A percentile compares a stretch with the other conserved stretches of the same genome.
These are phyloP conservation scores for Scytalopus superciliaris DNA, from an alignment of 2,113 vertebrate species.

Conservation along the genomic window DNA sequence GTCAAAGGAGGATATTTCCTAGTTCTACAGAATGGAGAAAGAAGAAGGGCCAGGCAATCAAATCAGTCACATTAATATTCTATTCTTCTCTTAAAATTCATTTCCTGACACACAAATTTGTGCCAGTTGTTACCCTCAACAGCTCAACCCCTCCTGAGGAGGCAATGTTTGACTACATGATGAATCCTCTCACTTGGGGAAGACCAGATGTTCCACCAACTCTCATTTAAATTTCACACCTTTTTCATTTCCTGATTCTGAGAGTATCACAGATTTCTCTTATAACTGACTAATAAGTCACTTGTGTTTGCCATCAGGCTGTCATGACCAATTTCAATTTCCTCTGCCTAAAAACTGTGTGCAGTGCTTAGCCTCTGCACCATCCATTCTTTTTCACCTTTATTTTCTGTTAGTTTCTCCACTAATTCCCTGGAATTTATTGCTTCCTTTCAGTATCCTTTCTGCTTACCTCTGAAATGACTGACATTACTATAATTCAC, in stretches of 20 bases:
- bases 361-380: not conserved
- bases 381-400: not conserved
- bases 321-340: not conserved
- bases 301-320: not conserved
- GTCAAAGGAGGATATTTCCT: not conserved
- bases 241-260: not conserved
- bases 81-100: not conserved
- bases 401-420: not conserved
- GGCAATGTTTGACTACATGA: not conserved
- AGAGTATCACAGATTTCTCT: not conserved
- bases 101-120: not conserved
- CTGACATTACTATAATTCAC: not conserved
- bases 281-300: not conserved
- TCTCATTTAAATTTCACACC: not conserved
- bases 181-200: not conserved
- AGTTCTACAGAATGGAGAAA: not conserved
- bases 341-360: not conserved
- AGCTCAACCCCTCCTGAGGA: not conserved
- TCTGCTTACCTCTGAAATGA: not conserved
- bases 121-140: not conserved
- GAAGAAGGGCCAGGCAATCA: not conserved
- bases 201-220: not conserved
- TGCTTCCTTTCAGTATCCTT: not conserved
- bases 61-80: not conserved
- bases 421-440: not conserved